Percentiles rank a stretch among this genome's conserved stretches.
Evolutionary conservation across 2,113 vertebrate species (phyloP).

Genomic region (Seriola quinqueradiata): DNA sequence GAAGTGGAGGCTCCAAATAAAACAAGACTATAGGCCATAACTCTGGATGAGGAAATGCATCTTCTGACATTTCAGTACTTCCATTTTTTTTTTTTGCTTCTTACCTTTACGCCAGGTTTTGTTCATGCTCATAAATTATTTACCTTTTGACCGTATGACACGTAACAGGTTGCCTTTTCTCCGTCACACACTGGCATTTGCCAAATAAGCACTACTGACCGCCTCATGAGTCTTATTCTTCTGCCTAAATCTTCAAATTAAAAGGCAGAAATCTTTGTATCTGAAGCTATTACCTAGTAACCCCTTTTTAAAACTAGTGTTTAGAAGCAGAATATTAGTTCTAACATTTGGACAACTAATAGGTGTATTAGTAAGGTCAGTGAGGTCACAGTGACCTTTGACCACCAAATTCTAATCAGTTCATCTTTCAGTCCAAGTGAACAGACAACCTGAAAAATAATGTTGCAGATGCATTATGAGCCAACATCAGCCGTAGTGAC

Average conservation of each 20-base stretch:
- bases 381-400: too few species aligned
- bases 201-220: neutral
- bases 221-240: neutral
- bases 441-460: too few species aligned
- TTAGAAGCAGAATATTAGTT: too few species aligned
- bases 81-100: neutral
- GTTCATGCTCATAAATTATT: neutral
- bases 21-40: neutral
- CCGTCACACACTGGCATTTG: neutral
- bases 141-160: neutral
- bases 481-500: too few species aligned
- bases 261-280: neutral
- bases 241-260: neutral
- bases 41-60: constrained; percentile 8
- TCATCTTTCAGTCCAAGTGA: too few species aligned
- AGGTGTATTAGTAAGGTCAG: too few species aligned
- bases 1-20: neutral
- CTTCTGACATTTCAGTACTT: neutral
- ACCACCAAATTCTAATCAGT: too few species aligned
- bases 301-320: too few species aligned
- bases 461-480: too few species aligned
- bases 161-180: neutral
- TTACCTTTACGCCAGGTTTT: neutral
- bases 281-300: neutral
- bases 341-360: too few species aligned